Conservation (phyloP, 2,888 invertebrate genomes). For the Catonia carolina region DNA sequence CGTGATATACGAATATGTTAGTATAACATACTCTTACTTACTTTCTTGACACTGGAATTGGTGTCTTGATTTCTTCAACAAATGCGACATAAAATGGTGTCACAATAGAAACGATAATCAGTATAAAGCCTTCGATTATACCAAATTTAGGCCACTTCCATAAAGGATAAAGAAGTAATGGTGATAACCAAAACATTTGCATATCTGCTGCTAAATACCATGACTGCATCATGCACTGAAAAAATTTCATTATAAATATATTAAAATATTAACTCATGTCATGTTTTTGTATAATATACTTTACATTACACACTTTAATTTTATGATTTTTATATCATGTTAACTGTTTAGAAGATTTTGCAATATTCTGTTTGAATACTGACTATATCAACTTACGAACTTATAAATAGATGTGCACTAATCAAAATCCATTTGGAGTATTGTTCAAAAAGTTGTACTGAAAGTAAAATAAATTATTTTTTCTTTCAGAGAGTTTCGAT, state of each 20-base stretch:
- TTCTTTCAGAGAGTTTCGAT: too few relatives aligned
- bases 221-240: conserved; percentile 48
- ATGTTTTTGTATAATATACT: too few relatives aligned
- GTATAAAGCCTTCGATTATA: conserved; percentile 35
- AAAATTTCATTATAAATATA: too few relatives aligned
- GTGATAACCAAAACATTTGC: conserved; percentile 51
- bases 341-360: too few relatives aligned
- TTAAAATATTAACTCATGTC: too few relatives aligned
- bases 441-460: too few relatives aligned
- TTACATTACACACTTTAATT: not conserved
- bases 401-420: not conserved
- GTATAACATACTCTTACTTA: too few relatives aligned
- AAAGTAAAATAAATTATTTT: too few relatives aligned
- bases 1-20: too few relatives aligned
- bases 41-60: conserved; percentile 40
- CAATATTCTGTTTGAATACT: too few relatives aligned
- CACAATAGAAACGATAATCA: conserved; percentile 38
- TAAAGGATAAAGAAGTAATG: conserved; percentile 48
- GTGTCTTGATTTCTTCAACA: conserved; percentile 41
- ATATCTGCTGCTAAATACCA: conserved; percentile 56
- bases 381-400: not conserved
- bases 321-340: too few relatives aligned
- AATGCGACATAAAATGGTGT: conserved; percentile 41
- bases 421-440: too few relatives aligned
- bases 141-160: conserved; percentile 43